These are phyloP conservation scores for Promerops cafer DNA, from an alignment of 2,113 vertebrate species.

Conservation along the genomic window DNA sequence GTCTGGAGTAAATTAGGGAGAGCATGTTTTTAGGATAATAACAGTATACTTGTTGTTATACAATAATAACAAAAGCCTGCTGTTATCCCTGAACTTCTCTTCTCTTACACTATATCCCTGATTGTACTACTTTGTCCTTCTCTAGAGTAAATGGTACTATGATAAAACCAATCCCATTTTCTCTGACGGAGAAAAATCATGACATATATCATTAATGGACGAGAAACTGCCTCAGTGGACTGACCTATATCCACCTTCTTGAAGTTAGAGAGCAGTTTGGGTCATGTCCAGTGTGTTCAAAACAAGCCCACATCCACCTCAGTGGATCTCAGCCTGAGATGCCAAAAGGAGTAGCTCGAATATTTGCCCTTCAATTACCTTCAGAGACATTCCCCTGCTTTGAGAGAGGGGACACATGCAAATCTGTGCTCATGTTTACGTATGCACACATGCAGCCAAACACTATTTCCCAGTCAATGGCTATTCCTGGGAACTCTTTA, in stretches of 20 bases:
- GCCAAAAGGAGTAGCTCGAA: background rate
- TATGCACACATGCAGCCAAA: background rate
- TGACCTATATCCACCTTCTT: background rate
- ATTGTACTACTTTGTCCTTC: background rate
- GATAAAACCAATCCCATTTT: background rate
- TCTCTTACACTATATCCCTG: background rate
- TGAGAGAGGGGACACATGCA: fast-evolving
- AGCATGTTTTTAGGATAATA: background rate
- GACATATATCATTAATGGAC: background rate
- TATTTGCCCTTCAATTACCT: background rate
- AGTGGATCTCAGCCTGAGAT: background rate
- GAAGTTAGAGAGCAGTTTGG: background rate
- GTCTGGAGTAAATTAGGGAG: background rate
- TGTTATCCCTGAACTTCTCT: background rate
- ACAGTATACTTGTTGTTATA: no score
- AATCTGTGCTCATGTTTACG: background rate
- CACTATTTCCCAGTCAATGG: background rate
- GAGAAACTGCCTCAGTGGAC: background rate
- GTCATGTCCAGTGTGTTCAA: background rate
- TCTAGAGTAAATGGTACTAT: background rate
- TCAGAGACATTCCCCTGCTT: background rate
- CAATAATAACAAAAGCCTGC: background rate
- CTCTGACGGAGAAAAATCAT: background rate
- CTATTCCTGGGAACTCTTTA: background rate
- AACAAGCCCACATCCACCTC: background rate